Evolutionary conservation across 2,113 vertebrate species (phyloP).

Genomic region (Istiophorus platypterus): DNA sequence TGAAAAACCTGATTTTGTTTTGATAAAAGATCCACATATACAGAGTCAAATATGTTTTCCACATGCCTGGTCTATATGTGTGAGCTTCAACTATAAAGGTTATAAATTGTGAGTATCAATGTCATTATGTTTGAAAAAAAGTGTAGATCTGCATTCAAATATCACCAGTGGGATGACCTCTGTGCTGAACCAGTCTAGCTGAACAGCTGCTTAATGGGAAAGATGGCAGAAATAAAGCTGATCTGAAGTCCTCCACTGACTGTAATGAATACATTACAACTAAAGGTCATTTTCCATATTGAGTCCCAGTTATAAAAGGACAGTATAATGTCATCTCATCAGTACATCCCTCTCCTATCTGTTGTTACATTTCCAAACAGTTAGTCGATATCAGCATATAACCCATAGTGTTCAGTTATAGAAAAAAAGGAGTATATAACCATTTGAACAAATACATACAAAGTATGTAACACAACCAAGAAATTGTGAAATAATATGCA

Average conservation of each 20-base stretch:
- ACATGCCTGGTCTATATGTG: background rate
- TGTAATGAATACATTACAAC: slow-evolving; percentile 11
- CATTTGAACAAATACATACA: too few relatives aligned
- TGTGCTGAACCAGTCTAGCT: background rate
- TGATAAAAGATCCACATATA: too few relatives aligned
- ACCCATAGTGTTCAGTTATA: too few relatives aligned
- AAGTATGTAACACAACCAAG: too few relatives aligned
- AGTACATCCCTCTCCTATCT: background rate
- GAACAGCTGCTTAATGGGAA: background rate
- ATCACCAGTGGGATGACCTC: background rate
- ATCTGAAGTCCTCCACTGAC: background rate
- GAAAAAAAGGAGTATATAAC: too few relatives aligned
- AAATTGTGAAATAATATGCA: too few relatives aligned
- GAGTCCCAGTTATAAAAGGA: background rate
- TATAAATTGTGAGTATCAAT: too few relatives aligned
- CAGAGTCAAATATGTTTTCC: background rate
- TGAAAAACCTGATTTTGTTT: background rate
- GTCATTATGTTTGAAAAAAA: too few relatives aligned
- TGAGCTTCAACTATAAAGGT: too few relatives aligned
- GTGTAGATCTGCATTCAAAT: too few relatives aligned
- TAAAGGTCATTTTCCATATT: slow-evolving; percentile 26
- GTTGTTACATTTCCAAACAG: background rate
- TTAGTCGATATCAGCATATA: slow-evolving; percentile 2
- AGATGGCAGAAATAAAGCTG: background rate
- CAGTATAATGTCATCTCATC: slow-evolving; percentile 23